Evolutionary conservation across 1,140 invertebrate species (phyloP), one percentile per base, ranked within the genome.

Genomic region (Drosophila baimaii): DNA sequence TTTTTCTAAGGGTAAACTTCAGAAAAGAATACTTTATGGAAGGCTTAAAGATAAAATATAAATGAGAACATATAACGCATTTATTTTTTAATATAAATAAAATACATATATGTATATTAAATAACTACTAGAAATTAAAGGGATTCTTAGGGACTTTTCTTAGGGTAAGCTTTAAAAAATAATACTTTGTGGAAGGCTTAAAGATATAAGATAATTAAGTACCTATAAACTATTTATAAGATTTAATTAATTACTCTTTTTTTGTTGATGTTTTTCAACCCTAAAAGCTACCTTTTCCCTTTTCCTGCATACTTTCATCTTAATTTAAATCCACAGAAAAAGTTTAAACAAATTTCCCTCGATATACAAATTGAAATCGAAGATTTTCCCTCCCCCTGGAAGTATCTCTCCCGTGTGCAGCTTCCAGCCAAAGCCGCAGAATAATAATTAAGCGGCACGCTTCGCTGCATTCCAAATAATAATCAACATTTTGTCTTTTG

Each of bases 401-500:
- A 19, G 19, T 21, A 35, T 54, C 13, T 81, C 46, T 35, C 44
- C 37, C 57, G 41, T 63, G 44, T 68, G 47, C 44, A 33, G 33
- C 43, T 39, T 13, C 13, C 33, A 47, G 62, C 51, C 70, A 63
- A 69, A 68, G n/a, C 83, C 83, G 54, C 83, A 83, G 88, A 80
- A 58, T 70, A 84, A 80, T 81, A 77, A 88, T 89, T 78, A 88
- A 80, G 71, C 58, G 73, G 64, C 80, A 89, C 72, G 83, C 80
- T 88, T 77, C 71, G 72, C 58, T 85, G 57, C 72, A 78, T 78
- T 33, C 31, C 51, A 68, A 78, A 77, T 79, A 58, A 73, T 88
- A 79, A 88, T 83, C 63, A 83, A 79, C 71, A 65, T 78, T 81
- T 85, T 83, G 71, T 78, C 77, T 80, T 80, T 89, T 88, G 83